Evolutionary conservation across 1,140 invertebrate genomes (phyloP).

Genomic region (Papilio helenus): DNA sequence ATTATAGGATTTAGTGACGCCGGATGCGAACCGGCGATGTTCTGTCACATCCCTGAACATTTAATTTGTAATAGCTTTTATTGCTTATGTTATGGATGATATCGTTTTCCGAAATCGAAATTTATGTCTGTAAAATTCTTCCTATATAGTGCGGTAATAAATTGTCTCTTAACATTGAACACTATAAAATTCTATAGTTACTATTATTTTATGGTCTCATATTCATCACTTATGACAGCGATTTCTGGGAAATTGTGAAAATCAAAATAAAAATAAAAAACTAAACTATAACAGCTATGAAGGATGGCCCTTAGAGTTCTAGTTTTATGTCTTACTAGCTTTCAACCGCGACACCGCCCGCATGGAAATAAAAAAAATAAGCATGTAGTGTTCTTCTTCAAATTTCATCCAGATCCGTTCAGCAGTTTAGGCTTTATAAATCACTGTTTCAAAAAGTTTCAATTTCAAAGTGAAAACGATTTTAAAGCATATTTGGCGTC

Average conservation of each 20-base stretch:
- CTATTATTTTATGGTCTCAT: neutral
- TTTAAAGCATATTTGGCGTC: neutral
- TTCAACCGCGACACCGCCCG: too few relatives aligned
- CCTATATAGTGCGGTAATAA: neutral
- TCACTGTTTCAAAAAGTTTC: too few relatives aligned
- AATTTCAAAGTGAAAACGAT: too few relatives aligned
- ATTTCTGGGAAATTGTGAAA: neutral
- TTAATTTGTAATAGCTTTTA: constrained; percentile 39
- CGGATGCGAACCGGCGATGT: constrained; percentile 13
- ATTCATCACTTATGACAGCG: neutral
- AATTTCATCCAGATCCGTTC: too few relatives aligned
- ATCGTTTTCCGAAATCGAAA: constrained; percentile 17
- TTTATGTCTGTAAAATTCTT: neutral
- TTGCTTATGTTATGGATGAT: constrained; percentile 26
- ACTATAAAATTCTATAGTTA: neutral
- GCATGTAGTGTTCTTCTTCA: too few relatives aligned
- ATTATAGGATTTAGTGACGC: constrained; percentile 38
- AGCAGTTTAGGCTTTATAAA: too few relatives aligned
- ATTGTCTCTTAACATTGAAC: neutral
- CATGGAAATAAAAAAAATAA: too few relatives aligned
- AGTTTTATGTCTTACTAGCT: too few relatives aligned
- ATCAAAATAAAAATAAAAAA: neutral
- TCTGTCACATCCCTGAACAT: constrained; percentile 26
- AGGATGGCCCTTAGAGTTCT: too few relatives aligned
- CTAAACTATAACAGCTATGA: too few relatives aligned